A percentile compares a stretch with the other conserved stretches of the same genome.
These are phyloP conservation scores for Barypeithes pellucidus DNA, from an alignment of 2,888 invertebrate genomes.

Conservation along the genomic window DNA sequence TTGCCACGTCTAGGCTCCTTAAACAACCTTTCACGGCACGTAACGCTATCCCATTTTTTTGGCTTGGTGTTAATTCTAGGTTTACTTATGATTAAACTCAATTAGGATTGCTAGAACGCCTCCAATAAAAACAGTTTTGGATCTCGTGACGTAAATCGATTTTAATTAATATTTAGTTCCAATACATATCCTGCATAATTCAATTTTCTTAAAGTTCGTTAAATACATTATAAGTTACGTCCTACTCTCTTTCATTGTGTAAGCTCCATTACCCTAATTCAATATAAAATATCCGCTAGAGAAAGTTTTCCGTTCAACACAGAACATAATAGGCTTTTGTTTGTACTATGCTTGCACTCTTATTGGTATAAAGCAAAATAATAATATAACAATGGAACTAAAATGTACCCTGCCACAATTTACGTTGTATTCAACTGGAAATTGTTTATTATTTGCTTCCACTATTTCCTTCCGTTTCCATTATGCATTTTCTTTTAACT, in stretches of 20 bases:
- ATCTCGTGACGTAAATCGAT: too few species aligned
- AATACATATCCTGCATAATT: constrained; percentile 6
- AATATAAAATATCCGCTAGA: constrained; percentile 25
- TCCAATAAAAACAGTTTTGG: too few species aligned
- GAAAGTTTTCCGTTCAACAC: constrained; percentile 20
- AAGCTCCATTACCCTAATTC: constrained; percentile 18
- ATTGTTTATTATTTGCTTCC: constrained; percentile 47
- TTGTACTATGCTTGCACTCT: constrained; percentile 29
- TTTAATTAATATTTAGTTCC: neutral
- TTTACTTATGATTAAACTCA: too few species aligned
- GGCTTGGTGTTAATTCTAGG: too few species aligned
- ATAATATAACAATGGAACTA: constrained; percentile 36
- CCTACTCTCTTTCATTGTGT: constrained; percentile 5
- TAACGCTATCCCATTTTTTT: too few species aligned
- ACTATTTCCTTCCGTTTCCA: constrained; percentile 43
- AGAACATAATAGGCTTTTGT: constrained; percentile 34
- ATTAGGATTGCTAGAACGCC: too few species aligned
- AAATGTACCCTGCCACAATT: constrained; percentile 37
- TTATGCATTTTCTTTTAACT: constrained; percentile 46
- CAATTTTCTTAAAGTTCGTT: neutral
- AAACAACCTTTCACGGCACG: too few species aligned
- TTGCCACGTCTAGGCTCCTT: too few species aligned
- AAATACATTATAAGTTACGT: constrained; percentile 14
- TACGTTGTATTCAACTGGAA: constrained; percentile 44
- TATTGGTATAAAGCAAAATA: constrained; percentile 31